Conservation (phyloP, 2,113 vertebrate species). For the Cinclus mexicanus region DNA sequence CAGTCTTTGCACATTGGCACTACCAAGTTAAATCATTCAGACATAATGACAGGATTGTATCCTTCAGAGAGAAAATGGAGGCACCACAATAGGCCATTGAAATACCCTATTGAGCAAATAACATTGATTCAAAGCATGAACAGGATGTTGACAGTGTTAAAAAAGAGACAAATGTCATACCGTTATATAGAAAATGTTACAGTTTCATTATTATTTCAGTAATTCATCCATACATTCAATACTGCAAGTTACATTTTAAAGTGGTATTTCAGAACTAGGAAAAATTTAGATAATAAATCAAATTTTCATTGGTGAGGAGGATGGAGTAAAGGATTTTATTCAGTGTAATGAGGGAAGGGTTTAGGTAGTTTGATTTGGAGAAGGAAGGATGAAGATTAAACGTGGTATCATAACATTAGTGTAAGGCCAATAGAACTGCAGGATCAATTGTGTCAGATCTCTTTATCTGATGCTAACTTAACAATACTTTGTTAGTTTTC, state of each 20-base stretch:
- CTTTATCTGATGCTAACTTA: background rate
- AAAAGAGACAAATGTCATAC: background rate
- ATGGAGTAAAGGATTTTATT: background rate
- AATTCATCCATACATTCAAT: background rate
- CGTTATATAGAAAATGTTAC: background rate
- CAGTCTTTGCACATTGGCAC: background rate
- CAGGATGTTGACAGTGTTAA: background rate
- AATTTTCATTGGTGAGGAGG: background rate
- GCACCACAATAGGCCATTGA: background rate
- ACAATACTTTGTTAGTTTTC: constrained; percentile 4
- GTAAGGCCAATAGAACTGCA: background rate
- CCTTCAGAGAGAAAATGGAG: background rate
- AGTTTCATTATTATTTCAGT: background rate
- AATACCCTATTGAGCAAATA: background rate
- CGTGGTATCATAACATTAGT: background rate
- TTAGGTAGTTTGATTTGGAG: constrained; percentile 9
- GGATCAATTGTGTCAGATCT: constrained; percentile 10
- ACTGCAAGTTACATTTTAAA: background rate
- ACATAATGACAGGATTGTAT: background rate
- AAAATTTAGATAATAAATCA: background rate
- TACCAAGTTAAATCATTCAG: constrained; percentile 1
- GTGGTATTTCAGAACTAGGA: background rate
- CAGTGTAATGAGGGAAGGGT: background rate
- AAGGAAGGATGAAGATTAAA: background rate
- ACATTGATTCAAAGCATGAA: background rate